phyloP scores from a whole-genome alignment of 2,113 vertebrate species.

The Ctenomys sociabilis region DNA sequence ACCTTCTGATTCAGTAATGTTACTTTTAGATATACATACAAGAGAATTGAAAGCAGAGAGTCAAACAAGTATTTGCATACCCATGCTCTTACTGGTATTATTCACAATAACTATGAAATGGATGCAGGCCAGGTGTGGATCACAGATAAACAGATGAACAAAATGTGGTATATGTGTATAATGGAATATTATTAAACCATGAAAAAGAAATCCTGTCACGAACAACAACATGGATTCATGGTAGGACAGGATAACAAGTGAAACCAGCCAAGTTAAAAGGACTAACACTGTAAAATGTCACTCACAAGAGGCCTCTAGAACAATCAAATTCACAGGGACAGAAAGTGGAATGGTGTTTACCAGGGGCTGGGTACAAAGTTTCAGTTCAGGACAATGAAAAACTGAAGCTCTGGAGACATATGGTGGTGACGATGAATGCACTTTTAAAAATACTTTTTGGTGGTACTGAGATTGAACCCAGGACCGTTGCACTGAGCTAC shows the following conservation, averaged over 20 bases:
- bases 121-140: too few species aligned
- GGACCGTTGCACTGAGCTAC: neutral
- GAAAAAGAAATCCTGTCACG: neutral
- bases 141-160: neutral
- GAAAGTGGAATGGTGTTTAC: too few species aligned
- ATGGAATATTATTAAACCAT: neutral
- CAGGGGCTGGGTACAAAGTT: neutral
- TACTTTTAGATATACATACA: neutral
- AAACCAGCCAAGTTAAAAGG: neutral
- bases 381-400: neutral
- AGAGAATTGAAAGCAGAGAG: neutral
- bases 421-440: neutral
- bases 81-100: neutral
- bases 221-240: neutral
- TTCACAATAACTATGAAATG: neutral
- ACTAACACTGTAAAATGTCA: neutral
- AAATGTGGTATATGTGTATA: rapidly evolving
- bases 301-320: neutral
- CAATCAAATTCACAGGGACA: neutral
- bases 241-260: too few species aligned
- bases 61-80: neutral
- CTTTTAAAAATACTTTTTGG: neutral
- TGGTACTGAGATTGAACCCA: neutral
- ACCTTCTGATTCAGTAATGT: neutral
- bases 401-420: neutral